These are phyloP conservation scores for Homarus americanus DNA, from an alignment of 1,140 invertebrate genomes.

Conservation along the genomic window DNA sequence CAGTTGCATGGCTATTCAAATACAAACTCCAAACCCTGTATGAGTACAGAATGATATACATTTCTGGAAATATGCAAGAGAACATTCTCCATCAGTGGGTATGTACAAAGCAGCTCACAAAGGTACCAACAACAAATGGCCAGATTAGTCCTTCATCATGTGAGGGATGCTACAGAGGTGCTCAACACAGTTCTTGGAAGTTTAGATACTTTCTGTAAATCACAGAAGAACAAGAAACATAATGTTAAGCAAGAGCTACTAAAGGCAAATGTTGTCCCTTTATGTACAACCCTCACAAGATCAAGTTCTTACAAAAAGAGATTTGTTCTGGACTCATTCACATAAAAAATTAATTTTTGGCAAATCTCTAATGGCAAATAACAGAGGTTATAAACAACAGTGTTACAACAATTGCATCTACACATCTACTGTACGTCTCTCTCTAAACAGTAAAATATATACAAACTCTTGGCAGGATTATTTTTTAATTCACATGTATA, in stretches of 20 bases:
- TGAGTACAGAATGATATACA: slow-evolving; percentile 11
- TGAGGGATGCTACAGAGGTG: too few species aligned
- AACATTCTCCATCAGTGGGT: slow-evolving; percentile 18
- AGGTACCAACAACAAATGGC: too few species aligned
- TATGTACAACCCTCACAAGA: too few species aligned
- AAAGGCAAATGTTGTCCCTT: too few species aligned
- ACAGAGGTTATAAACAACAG: not conserved
- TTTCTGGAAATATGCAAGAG: not conserved
- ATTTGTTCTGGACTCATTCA: too few species aligned
- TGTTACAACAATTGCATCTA: slow-evolving; percentile 28
- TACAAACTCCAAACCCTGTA: slow-evolving; percentile 24
- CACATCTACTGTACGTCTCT: slow-evolving; percentile 15
- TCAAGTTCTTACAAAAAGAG: too few species aligned
- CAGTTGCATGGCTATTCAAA: slow-evolving; percentile 27
- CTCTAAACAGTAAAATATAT: slow-evolving; percentile 19
- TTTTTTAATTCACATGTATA: not conserved
- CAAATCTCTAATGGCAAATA: slow-evolving; percentile 12
- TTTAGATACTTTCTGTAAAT: too few species aligned
- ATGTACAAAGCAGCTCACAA: slow-evolving; percentile 28
- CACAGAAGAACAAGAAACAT: too few species aligned
- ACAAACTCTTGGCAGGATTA: slow-evolving; percentile 46
- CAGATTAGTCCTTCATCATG: too few species aligned
- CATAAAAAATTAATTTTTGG: not conserved
- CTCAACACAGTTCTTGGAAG: too few species aligned
- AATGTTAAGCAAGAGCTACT: too few species aligned